These are phyloP conservation scores for Ectemnius continuus DNA, from an alignment of 2,888 invertebrate species.

Conservation along the genomic window DNA sequence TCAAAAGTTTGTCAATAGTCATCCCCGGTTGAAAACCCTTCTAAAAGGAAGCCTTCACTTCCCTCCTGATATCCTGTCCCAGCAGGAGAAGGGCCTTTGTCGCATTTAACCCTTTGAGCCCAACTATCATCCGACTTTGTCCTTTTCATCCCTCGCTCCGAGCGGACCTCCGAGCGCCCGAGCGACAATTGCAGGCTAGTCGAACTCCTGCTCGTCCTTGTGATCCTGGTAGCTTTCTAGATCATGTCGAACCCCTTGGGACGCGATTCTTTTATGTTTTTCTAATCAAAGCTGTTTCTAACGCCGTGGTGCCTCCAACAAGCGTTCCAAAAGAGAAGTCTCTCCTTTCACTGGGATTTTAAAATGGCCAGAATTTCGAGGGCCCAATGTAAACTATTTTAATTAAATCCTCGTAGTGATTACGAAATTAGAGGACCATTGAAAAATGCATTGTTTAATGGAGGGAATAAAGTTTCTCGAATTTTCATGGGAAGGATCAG, in stretches of 20 bases:
- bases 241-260: conserved; percentile 63
- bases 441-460: too few relatives aligned
- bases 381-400: too few relatives aligned
- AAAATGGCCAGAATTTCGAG: too few relatives aligned
- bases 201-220: conserved; percentile 46
- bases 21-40: conserved; percentile 5
- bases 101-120: conserved; percentile 61
- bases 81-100: conserved; percentile 57
- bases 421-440: too few relatives aligned
- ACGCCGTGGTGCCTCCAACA: background rate
- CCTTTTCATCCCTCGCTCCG: conserved; percentile 24
- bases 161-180: background rate
- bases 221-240: conserved; percentile 65
- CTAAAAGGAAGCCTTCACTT: background rate
- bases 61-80: conserved; percentile 31
- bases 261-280: conserved; percentile 53
- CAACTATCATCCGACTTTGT: conserved; percentile 21
- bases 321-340: too few relatives aligned
- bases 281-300: conserved; percentile 46
- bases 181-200: conserved; percentile 3
- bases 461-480: background rate
- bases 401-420: too few relatives aligned
- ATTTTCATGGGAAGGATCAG: background rate
- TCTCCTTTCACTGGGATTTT: too few relatives aligned
- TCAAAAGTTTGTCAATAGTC: background rate